Conservation (phyloP, 2,888 invertebrate genomes). For the Yponomeuta evonymella region DNA sequence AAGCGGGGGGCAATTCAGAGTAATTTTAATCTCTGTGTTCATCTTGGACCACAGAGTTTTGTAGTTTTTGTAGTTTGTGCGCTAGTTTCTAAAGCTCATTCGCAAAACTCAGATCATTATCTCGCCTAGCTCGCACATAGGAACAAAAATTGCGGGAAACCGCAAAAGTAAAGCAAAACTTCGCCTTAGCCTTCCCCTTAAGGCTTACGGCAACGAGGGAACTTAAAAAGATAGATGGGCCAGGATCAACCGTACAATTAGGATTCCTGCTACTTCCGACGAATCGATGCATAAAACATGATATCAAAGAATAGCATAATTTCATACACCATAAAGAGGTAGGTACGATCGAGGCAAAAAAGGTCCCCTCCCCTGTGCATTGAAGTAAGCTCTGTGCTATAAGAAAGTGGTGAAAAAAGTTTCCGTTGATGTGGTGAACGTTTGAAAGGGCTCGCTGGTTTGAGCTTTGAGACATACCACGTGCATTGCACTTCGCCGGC, state of each 20-base stretch:
- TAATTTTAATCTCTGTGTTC: no score
- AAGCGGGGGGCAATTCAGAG: no score
- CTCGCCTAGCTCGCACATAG: no score
- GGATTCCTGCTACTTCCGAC: slow-evolving; percentile 9
- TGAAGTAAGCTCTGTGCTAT: slow-evolving; percentile 31
- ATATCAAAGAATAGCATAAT: slow-evolving; percentile 13
- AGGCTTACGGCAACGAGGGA: no score
- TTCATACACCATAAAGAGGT: slow-evolving; percentile 10
- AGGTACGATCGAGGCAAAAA: slow-evolving; percentile 15
- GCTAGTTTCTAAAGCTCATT: no score
- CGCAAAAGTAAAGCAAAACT: no score
- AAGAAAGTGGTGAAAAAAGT: slow-evolving; percentile 40
- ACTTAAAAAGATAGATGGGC: not conserved
- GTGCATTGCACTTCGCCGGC: slow-evolving; percentile 15
- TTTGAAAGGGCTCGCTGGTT: slow-evolving; percentile 15
- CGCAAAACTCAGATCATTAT: no score
- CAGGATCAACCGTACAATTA: not conserved
- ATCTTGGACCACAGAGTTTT: no score
- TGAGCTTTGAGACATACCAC: slow-evolving; percentile 6
- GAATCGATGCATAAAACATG: slow-evolving; percentile 8
- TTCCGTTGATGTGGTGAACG: slow-evolving; percentile 38
- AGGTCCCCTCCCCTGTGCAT: slow-evolving; percentile 30
- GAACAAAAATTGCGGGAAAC: no score
- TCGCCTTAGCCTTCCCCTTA: no score
- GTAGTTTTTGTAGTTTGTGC: no score